Evolutionary conservation across 2,888 invertebrate genomes (phyloP), one percentile per base, ranked within the genome.

Genomic region (Archips crataeganus): DNA sequence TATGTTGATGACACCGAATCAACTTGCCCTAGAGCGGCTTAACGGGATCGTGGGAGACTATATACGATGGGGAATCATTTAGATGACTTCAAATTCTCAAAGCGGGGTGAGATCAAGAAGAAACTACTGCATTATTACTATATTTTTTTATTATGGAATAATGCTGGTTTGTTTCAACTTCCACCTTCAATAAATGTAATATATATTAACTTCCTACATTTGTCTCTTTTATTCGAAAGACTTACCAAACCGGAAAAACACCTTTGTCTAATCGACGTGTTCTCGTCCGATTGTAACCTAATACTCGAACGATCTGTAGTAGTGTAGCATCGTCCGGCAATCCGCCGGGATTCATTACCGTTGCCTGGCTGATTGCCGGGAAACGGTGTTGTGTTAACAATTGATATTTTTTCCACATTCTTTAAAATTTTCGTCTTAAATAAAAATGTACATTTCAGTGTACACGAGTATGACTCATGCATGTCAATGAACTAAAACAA

Each of bases 311-410:
- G 91, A 94, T 94, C 90, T 87, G 81, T 89, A 94, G 92, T 94
- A 88, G 88, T 93, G 94, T 89, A 85, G 90, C 83, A 82, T 79
- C 86, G 85, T 84, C 86, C 89, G 87, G 86, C 84, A 84, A 83
- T 92, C 94, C 93, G 85, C 70, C 77, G 94, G 94, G 94, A 94
- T 92, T 94, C 94, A 93, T 94, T 94, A 94, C 63, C 49, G 47
- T 51, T 23, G 8, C 60, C 42, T 10, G 39, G 11, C 65, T 65
- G 65, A 65, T 65, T 64, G 63, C 15, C 42, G 34, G 72, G 47
- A 73, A 63, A 32, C 47, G 54, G 39, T 64, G 57, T 15, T 72
- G 49, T 64, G 59, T 59, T 59, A 11, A 59, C 39, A 32, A 32
- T 23, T 32, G 57, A 3, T 36, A 39, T 39, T 39, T 39, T 39